Evolutionary conservation across 2,113 vertebrate species (phyloP), one percentile per base, ranked within the genome.

Genomic region (Channa maculata): DNA sequence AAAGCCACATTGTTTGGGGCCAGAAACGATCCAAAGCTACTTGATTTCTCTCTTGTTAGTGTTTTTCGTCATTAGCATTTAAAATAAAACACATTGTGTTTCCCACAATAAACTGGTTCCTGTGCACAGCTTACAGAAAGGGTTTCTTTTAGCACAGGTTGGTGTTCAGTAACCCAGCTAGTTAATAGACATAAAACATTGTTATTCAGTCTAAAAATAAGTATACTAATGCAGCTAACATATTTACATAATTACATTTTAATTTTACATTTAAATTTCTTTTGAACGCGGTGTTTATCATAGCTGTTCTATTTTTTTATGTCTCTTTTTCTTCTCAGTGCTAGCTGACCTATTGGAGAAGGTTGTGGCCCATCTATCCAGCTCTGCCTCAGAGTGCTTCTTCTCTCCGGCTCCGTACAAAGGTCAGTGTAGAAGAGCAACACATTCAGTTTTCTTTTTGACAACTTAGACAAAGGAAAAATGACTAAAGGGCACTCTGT

Each of bases 331-430:
- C 9, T 68, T 88, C 90, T 14, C 91, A 99, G 97, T 93, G 85
- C 87, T 98, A 88, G 92, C 91, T 74, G 95, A 97, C 88, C 93
- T 99, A 84, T 93, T 98, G 88, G 95, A 97, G 88, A 95, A 87
- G 52, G 94, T 94, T 2, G 95, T 97, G 71, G 82, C 87, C 36
- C 93, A 93, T 92, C 93, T 97, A 72, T 96, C 94, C 57, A 92
- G 88, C 86, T 95, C 84, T 39, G 76, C 49, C 34, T 71, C 87
- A 0, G 94, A 96, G 71, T 92, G 95, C 86, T 96, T 93, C 91
- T 98, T 98, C 91, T 91, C 92, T 59, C 82, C 14, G 0, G 85
- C 82, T 82, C 92, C 78, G 74, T 92, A 91, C 89, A 93, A 95
- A 96, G 97, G 97, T 98, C 92, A 96, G 95, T 88, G 48, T 10